Base-by-base conservation (phyloP, 2,113 vertebrate species). In the Phalacrocorax brasilianus region DNA sequence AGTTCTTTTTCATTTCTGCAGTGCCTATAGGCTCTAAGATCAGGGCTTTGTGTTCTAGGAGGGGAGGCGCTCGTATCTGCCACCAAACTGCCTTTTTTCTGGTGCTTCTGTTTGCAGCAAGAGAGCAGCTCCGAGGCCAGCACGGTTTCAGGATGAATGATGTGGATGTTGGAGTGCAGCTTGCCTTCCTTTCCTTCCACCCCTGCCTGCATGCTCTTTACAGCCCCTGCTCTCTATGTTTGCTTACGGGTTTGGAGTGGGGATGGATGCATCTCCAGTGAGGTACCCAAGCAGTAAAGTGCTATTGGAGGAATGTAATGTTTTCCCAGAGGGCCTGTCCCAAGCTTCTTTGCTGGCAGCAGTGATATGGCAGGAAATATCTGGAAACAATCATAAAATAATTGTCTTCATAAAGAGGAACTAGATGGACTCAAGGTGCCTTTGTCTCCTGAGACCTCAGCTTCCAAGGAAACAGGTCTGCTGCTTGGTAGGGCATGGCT, bases 161-260 rank as follows among this genome's bases (percentile, higher is more conserved):
- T 28, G 42, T 9, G 24, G 30, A 32, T 59, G 45, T 12, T 49
- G 56, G 52, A 28, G 53, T 50, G 35, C 47, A 44, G 21, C 38
- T 53, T 14, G 2, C 42, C 22, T 38, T 62, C 62, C 44, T 35
- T n/a, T 52, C 32, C 66, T 76, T 59, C 26, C 45, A 21, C 11
- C 28, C 30, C 30, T 0, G 0, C 42, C 52, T 55, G 14, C 14
- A 2, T 6, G 12, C n/a, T 50, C 28, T 38, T 35, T 38, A 1
- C 38, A 52, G 74, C 53, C 38, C 1, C 1, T 24, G 22, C 14
- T 22, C 10, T 33, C 18, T 1, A 0, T 3, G 8, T 19, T n/a
- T 1, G 0, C 72, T 59, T 40, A 9, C 28, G 45, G 55, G 15
- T 56, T 8, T 77, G 78, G 52, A 15, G 47, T 5, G 16, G 55